Evolutionary conservation across 2,797 vertebrate genomes (phyloP).

Genomic region (Paguma larvata): DNA sequence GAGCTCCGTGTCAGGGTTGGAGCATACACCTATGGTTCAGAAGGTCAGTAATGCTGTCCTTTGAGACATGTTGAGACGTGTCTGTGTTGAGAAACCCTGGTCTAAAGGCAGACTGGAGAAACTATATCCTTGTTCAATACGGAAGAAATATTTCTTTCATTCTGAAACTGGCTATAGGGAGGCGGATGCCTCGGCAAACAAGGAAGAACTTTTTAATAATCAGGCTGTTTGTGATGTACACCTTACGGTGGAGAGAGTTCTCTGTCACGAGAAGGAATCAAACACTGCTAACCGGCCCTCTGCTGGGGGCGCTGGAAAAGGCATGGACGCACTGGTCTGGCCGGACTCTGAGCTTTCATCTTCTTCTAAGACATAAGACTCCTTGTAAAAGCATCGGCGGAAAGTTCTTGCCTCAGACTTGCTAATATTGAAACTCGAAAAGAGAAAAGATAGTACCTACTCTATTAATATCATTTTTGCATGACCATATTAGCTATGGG

Average conservation of each 20-base stretch:
- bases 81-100: not conserved
- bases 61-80: too few relatives aligned
- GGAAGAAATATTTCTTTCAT: not conserved
- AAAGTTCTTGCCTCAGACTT: not conserved
- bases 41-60: not conserved
- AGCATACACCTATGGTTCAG: not conserved
- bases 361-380: not conserved
- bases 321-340: too few relatives aligned
- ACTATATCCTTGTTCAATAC: not conserved
- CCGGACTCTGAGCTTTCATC: not conserved
- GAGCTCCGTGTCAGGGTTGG: too few relatives aligned
- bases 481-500: not conserved
- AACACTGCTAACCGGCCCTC: not conserved
- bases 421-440: not conserved
- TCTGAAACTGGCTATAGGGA: not conserved
- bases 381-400: not conserved
- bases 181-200: not conserved
- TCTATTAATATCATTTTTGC: not conserved
- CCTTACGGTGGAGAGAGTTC: not conserved
- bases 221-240: not conserved
- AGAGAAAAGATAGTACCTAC: not conserved
- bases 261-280: not conserved
- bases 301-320: not conserved
- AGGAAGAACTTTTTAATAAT: not conserved
- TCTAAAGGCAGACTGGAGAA: not conserved